Evolutionary conservation across 2,113 vertebrate genomes (phyloP).

Genomic region (Petroica traversi): DNA sequence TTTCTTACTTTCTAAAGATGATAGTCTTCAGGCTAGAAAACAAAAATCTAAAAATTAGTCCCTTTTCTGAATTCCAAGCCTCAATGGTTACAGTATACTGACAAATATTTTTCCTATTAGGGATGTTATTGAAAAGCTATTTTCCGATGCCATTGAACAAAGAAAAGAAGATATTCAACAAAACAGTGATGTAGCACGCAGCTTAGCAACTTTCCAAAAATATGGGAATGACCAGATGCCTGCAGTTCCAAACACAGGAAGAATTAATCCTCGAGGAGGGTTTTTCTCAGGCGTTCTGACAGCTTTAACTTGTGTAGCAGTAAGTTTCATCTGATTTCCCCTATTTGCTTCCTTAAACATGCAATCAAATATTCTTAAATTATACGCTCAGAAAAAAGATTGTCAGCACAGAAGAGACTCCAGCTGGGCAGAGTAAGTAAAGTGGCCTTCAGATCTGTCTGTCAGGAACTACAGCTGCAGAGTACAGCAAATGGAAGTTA

Average conservation of each 20-base stretch:
- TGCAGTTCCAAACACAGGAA: slow-evolving; percentile 43
- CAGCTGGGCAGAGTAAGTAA: background rate
- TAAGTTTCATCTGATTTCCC: slow-evolving; percentile 72
- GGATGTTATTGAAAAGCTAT: slow-evolving; percentile 89
- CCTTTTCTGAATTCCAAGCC: background rate
- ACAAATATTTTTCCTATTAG: slow-evolving; percentile 67
- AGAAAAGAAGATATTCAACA: slow-evolving; percentile 83
- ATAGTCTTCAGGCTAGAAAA: background rate
- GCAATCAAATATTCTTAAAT: background rate
- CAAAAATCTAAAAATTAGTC: background rate
- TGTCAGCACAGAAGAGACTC: background rate
- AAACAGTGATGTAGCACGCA: slow-evolving; percentile 75
- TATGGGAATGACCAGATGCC: slow-evolving; percentile 79
- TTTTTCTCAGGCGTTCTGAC: slow-evolving; percentile 92
- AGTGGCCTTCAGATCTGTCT: background rate
- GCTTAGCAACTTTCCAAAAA: slow-evolving; percentile 87
- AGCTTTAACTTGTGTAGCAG: slow-evolving; percentile 86
- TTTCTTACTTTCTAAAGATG: background rate
- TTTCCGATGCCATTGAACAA: slow-evolving; percentile 79
- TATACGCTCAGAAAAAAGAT: background rate
- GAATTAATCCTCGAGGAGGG: slow-evolving; percentile 76
- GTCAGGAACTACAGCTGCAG: background rate
- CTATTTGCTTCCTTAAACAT: background rate
- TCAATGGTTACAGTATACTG: background rate
- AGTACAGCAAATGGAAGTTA: background rate